Base-by-base conservation (phyloP, 2,113 vertebrate genomes). In the Anarhynchus alexandrinus region DNA sequence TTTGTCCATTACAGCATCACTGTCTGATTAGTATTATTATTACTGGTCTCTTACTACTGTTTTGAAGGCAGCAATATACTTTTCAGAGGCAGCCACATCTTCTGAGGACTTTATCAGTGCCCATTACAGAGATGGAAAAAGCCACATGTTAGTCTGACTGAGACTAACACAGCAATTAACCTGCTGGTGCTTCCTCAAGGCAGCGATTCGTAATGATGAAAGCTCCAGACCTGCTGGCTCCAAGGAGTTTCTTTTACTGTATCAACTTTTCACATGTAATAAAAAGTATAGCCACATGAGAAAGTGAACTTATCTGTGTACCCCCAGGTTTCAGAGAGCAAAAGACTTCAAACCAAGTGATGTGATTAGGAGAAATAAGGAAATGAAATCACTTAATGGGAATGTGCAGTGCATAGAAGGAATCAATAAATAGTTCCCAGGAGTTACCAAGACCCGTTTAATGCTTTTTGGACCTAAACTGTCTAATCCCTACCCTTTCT, bases 171-270 rank as follows among this genome's bases (percentile, higher is more conserved):
- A 62, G 82, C 84, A 85, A 94, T 96, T 94, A 64, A 82, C 72
- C 70, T 11, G 0, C 47, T 3, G 5, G 61, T 77, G 7, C 74
- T 97, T 90, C 94, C 87, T 69, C 73, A 85, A 88, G 70, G 76
- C 67, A 25, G 83, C 0, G 0, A 74, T 69, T 85, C 4, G 1
- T 18, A 12, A 67, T 40, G 80, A 93, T 94, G 91, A 92, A 95
- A 95, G 52, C 91, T 92, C 93, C 96, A 97, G 96, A 97, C 96
- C 93, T 86, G 34, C 94, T 92, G 97, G 96, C 96, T 97, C 97
- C 95, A 51, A 90, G 95, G 96, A 92, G 70, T 67, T 90, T 51
- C 88, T 86, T 91, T 59, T 77, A 94, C 57, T 76, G 65, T 49
- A 55, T 91, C 92, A 94, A 67, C 83, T 88, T 97, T 95, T 95